phyloP scores from a whole-genome alignment of 2,888 invertebrate genomes.

The Drosophila ochracea region DNA sequence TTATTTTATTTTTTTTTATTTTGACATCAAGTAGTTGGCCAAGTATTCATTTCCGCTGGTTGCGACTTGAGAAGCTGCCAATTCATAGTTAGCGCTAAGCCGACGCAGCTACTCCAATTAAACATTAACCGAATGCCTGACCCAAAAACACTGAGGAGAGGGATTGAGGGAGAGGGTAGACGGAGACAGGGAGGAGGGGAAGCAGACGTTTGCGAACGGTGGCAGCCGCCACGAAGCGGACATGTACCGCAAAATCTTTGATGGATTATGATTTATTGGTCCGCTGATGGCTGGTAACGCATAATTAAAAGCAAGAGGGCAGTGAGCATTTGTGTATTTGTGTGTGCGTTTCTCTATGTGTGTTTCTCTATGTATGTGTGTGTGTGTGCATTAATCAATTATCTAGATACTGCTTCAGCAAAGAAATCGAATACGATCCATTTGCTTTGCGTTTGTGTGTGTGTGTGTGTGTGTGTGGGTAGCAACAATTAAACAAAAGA shows the following conservation, averaged over 20 bases:
- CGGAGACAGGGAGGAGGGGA: neutral
- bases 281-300: slow-evolving; percentile 74
- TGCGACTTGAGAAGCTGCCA: slow-evolving; percentile 51
- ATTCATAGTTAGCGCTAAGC: slow-evolving; percentile 42
- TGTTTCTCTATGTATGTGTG: slow-evolving; percentile 12
- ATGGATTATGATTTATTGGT: slow-evolving; percentile 81
- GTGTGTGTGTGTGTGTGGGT: slow-evolving; percentile 53
- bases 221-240: slow-evolving; percentile 25
- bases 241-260: slow-evolving; percentile 76
- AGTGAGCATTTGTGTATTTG: slow-evolving; percentile 1
- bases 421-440: slow-evolving; percentile 56
- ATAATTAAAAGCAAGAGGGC: slow-evolving; percentile 72
- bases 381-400: slow-evolving; percentile 68
- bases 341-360: slow-evolving; percentile 4
- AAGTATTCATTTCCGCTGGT: slow-evolving; percentile 74
- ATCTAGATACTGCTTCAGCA: slow-evolving; percentile 61
- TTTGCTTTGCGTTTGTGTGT: slow-evolving; percentile 2
- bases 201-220: slow-evolving; percentile 37
- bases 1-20: neutral
- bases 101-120: slow-evolving; percentile 54
- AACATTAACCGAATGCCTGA: slow-evolving; percentile 52
- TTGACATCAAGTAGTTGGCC: slow-evolving; percentile 69
- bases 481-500: slow-evolving; percentile 79
- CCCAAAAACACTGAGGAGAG: neutral
- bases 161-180: neutral